Evolutionary conservation across 2,888 invertebrate species (phyloP).

Genomic region (Plagiodera versicolora): DNA sequence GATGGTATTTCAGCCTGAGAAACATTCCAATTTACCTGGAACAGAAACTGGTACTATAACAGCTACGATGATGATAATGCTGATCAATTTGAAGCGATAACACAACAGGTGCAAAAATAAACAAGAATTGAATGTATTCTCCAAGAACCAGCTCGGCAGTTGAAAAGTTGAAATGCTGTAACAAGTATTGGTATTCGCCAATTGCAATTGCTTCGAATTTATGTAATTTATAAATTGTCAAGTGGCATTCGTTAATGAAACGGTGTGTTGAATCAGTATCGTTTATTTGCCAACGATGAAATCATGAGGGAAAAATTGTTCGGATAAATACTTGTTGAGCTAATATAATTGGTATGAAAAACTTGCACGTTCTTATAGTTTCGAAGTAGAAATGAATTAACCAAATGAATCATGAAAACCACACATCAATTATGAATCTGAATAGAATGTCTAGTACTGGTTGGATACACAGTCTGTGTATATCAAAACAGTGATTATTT

Average conservation of each 20-base stretch:
- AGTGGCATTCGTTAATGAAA: conserved; percentile 21
- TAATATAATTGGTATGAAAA: conserved; percentile 10
- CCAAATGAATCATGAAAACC: no score
- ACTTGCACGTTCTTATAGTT: conserved; percentile 10
- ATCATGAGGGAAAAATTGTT: conserved; percentile 13
- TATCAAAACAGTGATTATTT: no score
- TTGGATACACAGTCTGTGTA: no score
- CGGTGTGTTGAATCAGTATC: conserved; percentile 26
- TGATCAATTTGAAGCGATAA: no score
- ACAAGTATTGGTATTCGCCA: conserved; percentile 19
- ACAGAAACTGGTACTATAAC: no score
- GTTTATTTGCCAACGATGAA: conserved; percentile 16
- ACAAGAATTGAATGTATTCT: background rate
- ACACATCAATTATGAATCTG: no score
- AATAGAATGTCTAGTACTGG: no score
- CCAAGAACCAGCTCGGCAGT: conserved; percentile 7
- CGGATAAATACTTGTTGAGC: conserved; percentile 4
- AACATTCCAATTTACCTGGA: no score
- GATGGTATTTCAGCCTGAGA: no score
- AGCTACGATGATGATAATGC: no score
- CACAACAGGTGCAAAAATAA: no score
- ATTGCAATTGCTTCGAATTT: conserved; percentile 23
- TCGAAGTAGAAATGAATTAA: no score
- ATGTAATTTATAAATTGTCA: conserved; percentile 29
- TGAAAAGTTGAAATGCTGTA: conserved; percentile 24